A percentile compares a stretch with the other conserved stretches of the same genome.
phyloP scores from a whole-genome alignment of 2,113 vertebrate genomes.

The Leptobrachium ailaonicum region DNA sequence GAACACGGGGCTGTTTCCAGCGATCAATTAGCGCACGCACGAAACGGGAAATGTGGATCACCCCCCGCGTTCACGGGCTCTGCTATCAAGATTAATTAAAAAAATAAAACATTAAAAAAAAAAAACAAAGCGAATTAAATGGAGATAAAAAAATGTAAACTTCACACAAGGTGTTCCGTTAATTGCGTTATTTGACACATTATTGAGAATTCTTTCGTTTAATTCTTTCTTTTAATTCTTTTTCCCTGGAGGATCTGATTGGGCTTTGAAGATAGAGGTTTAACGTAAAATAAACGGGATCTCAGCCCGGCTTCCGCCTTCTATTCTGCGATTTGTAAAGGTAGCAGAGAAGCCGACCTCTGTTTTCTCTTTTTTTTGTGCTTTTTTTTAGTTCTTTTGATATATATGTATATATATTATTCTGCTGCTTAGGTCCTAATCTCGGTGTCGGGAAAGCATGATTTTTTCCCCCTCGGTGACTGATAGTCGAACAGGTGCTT shows the following conservation, averaged over 20 bases:
- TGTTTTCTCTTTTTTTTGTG: not conserved
- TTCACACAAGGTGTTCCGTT: not conserved
- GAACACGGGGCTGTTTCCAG: conserved; percentile 37
- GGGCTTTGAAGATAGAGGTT: not conserved
- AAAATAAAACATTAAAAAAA: not conserved
- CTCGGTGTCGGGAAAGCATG: conserved; percentile 77
- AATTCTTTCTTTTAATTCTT: not conserved
- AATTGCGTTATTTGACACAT: conserved; percentile 8
- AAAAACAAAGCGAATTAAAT: not conserved
- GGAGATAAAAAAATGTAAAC: no score
- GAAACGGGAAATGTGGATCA: conserved; percentile 43
- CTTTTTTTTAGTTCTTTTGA: not conserved
- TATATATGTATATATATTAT: not conserved
- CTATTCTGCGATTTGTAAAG: not conserved
- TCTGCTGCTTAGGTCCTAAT: conserved; percentile 71
- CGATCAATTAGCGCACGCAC: conserved; percentile 27
- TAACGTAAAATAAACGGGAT: not conserved
- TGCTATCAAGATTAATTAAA: not conserved
- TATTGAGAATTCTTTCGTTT: conserved; percentile 3
- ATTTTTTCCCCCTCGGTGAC: conserved; percentile 76
- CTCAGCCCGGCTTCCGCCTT: not conserved
- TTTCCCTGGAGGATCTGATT: no score
- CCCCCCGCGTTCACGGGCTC: conserved; percentile 52
- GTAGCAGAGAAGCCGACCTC: not conserved
- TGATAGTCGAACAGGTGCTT: conserved; percentile 86